Base-by-base conservation (phyloP, 2,888 invertebrate genomes). In the Acrocera orbiculus region DNA sequence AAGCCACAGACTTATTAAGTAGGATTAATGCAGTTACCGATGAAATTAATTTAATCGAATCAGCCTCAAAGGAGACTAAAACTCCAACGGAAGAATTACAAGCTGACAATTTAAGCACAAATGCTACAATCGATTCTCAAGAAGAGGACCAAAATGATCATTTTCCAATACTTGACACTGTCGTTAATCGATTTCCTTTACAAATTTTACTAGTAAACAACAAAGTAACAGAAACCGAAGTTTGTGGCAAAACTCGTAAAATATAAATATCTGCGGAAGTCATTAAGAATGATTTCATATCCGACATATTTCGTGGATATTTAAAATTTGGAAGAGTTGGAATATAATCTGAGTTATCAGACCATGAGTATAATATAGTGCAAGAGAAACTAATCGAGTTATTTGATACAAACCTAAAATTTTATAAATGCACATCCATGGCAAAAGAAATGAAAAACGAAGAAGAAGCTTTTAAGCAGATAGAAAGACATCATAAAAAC, bases 401-500 rank as follows among this genome's bases (percentile, higher is more conserved):
- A 15, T 42, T 37, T 32, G 17, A 36, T 10, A 23, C 14, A 34
- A 9, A 38, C 38, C 37, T 42, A 37, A 38, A 33, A 41, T 27
- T 37, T 35, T 40, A 40, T 35, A 31, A 30, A 31, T 10, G 33
- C 32, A 27, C 28, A 36, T 35, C 34, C 35, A 13, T 2, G 17
- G 17, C 28, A 4, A 29, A 17, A 25, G 40, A 42, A 15, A 27
- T 42, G 16, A 20, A 27, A 33, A 37, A 23, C 7, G 40, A 43
- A 27, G 32, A 39, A 10, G 39, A 41, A 32, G 30, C 35, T 14
- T 38, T 34, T 15, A 42, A 32, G 20, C 35, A 41, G 23, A 40
- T 44, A 4, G 25, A 29, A n/a, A 32, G 36, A 16, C 41, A 40
- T 27, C 41, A 43, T 19, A 40, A 38, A 13, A 36, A 38, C 24